Conservation (phyloP, 2,113 vertebrate genomes). For the Rhinopomastus cyanomelas region DNA sequence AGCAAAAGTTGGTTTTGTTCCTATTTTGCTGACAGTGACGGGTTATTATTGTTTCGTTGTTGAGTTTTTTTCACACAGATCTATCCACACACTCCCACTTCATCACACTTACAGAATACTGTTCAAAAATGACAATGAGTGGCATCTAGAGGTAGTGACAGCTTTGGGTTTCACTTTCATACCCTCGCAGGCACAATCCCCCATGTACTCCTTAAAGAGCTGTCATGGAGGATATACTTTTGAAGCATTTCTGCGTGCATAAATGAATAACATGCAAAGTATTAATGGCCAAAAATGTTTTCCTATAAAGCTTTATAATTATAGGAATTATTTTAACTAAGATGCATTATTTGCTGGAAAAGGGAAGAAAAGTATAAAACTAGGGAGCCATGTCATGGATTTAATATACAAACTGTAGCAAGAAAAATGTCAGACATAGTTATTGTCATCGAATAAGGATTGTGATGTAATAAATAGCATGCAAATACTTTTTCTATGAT, state of each 20-base stretch:
- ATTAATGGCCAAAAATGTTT: background rate
- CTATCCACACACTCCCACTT: background rate
- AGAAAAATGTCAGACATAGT: background rate
- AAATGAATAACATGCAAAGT: background rate
- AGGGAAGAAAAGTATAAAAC: background rate
- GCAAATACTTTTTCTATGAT: background rate
- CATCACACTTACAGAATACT: background rate
- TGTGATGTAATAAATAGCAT: background rate
- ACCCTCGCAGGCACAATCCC: background rate
- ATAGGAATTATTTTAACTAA: background rate
- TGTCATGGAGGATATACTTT: background rate
- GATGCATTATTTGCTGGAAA: background rate
- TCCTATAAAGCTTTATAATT: background rate
- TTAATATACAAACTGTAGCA: background rate
- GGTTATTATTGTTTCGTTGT: background rate
- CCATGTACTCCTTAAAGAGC: background rate
- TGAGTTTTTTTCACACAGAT: background rate
- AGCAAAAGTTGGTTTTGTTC: accelerated
- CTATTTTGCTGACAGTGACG: background rate
- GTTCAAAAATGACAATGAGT: background rate
- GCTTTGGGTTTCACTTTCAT: background rate
- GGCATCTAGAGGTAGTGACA: background rate
- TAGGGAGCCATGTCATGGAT: background rate
- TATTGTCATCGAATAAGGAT: background rate
- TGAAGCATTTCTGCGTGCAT: background rate